These are phyloP conservation scores for Hormiphora californensis DNA, from an alignment of 37 sponge, comb jelly and placozoan species.

Conservation along the genomic window DNA sequence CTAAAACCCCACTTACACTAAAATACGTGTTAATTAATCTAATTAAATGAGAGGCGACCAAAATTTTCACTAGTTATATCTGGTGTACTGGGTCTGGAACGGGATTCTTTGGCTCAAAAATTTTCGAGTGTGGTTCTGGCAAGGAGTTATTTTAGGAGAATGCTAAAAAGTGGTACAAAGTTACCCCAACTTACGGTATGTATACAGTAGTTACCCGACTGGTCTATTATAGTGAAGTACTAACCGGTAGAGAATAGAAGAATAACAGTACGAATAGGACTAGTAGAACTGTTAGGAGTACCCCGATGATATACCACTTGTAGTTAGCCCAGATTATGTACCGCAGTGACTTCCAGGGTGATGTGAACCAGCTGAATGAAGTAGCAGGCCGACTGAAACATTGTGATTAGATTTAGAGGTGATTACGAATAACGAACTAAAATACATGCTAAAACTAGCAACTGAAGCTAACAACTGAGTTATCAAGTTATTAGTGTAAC, in stretches of 20 bases:
- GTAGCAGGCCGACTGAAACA: constrained; percentile 59
- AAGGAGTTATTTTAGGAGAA: too few relatives aligned
- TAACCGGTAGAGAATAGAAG: constrained; percentile 31
- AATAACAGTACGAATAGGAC: neutral
- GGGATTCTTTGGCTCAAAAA: too few relatives aligned
- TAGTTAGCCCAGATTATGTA: constrained; percentile 58
- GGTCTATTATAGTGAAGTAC: too few relatives aligned
- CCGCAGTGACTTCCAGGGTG: constrained; percentile 55
- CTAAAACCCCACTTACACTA: too few relatives aligned
- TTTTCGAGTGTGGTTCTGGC: too few relatives aligned
- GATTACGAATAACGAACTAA: neutral
- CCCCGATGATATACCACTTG: constrained; percentile 51
- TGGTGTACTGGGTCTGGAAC: too few relatives aligned
- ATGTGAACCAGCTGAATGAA: constrained; percentile 63
- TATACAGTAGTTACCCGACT: too few relatives aligned
- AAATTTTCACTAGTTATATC: too few relatives aligned
- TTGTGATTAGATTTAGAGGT: neutral
- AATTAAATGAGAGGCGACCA: too few relatives aligned
- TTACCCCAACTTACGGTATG: too few relatives aligned
- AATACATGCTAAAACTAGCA: neutral
- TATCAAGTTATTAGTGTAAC: neutral
- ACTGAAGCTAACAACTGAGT: neutral
- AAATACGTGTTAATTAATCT: too few relatives aligned
- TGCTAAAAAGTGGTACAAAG: too few relatives aligned
- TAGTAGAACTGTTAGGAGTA: neutral